Percentiles rank a stretch among this genome's conserved stretches.
Conservation (phyloP, 1,140 invertebrate species). For the Drosophila baimaii region DNA sequence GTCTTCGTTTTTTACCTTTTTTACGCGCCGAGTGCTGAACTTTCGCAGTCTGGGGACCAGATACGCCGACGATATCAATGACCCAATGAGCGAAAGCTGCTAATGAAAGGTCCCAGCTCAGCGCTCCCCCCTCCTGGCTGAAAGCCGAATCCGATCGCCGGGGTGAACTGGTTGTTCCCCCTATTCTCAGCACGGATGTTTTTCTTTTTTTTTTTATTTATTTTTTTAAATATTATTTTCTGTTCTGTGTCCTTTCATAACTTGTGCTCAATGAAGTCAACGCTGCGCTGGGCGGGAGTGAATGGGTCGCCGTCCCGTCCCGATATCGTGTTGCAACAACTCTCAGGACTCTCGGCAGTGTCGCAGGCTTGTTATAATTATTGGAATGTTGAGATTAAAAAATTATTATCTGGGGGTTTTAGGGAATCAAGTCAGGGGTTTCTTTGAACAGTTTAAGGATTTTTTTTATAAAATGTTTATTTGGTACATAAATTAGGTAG, state of each 20-base stretch:
- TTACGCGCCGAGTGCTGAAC: slow-evolving; percentile 15
- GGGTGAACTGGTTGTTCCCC: slow-evolving; percentile 20
- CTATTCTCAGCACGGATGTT: not conserved
- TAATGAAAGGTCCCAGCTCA: slow-evolving; percentile 57
- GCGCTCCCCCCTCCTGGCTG: slow-evolving; percentile 11
- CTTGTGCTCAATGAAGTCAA: slow-evolving; percentile 46
- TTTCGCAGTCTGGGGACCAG: slow-evolving; percentile 10
- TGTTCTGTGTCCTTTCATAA: slow-evolving; percentile 39
- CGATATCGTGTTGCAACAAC: slow-evolving; percentile 16
- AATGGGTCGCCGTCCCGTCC: not conserved
- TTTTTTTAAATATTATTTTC: not conserved
- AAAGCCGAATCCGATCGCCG: slow-evolving; percentile 23
- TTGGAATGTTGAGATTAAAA: not conserved
- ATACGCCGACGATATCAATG: slow-evolving; percentile 46
- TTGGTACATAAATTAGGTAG: too few species aligned
- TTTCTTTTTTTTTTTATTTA: not conserved
- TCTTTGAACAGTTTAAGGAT: too few species aligned
- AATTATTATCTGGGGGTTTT: too few species aligned
- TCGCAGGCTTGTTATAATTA: not conserved
- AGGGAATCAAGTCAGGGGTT: too few species aligned
- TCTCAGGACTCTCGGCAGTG: not conserved
- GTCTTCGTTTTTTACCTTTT: slow-evolving; percentile 27
- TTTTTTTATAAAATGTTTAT: too few species aligned
- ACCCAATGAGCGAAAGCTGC: slow-evolving; percentile 62
- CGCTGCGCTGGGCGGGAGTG: not conserved